These are phyloP conservation scores for Perodicticus potto DNA, from an alignment of 2,797 vertebrate genomes.

Conservation along the genomic window DNA sequence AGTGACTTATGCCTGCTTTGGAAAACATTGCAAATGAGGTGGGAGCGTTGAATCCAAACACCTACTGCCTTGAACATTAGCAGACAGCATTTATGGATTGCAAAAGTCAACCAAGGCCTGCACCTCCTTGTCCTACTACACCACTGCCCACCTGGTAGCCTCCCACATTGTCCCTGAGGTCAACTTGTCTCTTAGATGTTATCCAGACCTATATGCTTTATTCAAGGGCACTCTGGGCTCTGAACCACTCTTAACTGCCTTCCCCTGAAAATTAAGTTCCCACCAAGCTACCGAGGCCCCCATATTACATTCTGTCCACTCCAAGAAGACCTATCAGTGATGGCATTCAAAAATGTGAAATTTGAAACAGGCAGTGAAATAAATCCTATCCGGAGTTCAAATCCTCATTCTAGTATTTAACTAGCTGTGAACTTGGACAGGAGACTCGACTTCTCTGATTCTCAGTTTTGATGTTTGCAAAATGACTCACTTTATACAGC, in stretches of 20 bases:
- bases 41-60: neutral
- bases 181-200: neutral
- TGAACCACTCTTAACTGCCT: neutral
- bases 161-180: neutral
- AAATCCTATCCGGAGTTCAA: neutral
- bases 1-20: neutral
- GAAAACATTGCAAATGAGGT: neutral
- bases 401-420: slow-evolving; percentile 28
- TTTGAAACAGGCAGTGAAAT: neutral
- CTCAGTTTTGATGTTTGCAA: neutral
- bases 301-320: neutral
- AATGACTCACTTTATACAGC: neutral
- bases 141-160: neutral
- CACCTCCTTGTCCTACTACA: rapidly evolving
- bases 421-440: neutral
- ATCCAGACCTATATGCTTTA: neutral
- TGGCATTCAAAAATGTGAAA: neutral
- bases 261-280: slow-evolving; percentile 44
- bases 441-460: neutral
- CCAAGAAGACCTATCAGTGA: neutral
- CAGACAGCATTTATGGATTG: neutral
- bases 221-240: neutral
- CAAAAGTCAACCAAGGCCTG: neutral
- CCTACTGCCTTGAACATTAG: neutral
- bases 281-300: neutral